Base-by-base conservation (phyloP, 2,888 invertebrate genomes). In the Morpho achilles region DNA sequence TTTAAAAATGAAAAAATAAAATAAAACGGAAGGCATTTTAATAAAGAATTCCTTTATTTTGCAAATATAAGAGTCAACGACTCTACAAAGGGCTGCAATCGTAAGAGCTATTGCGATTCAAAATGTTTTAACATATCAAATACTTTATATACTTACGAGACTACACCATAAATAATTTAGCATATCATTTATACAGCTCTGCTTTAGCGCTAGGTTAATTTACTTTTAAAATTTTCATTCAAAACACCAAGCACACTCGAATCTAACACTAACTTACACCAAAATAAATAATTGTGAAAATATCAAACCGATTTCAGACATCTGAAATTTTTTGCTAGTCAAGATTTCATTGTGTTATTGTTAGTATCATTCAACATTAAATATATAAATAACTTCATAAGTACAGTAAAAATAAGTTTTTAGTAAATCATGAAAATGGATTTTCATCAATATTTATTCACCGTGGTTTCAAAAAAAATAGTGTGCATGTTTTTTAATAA, bases 111-210 rank as follows among this genome's bases (percentile, higher is more conserved):
- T 74, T 72, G 73, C 70, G 72, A 73, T 76, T 70, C 72, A 68
- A 71, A 71, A 73, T 76, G 71, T 69, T 74, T 72, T 72, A n/a
- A 72, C 69, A 70, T 79, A 80, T 73, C 71, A 76, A 73, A 75
- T 76, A 76, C 73, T 76, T 73, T 72, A 72, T 74, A 73, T 69
- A 64, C 32, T 67, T 67, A 72, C 78, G 77, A 81, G 79, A 53
- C 77, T 85, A 84, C 71, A 68, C 75, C 77, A 87, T 87, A 86
- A 87, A 87, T 87, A 87, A 87, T 78, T 85, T 82, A 82, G 81
- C 82, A 64, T 80, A 75, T 65, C 74, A 76, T 82, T 73, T 84
- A 86, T 80, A 86, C 79, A 80, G 81, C 80, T 77, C 70, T 70
- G 73, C 65, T 54, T 64, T 68, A 68, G 44, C 63, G 58, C 8